Evolutionary conservation across 2,797 vertebrate species (phyloP).

Genomic region (Adrianichthys oophorus): DNA sequence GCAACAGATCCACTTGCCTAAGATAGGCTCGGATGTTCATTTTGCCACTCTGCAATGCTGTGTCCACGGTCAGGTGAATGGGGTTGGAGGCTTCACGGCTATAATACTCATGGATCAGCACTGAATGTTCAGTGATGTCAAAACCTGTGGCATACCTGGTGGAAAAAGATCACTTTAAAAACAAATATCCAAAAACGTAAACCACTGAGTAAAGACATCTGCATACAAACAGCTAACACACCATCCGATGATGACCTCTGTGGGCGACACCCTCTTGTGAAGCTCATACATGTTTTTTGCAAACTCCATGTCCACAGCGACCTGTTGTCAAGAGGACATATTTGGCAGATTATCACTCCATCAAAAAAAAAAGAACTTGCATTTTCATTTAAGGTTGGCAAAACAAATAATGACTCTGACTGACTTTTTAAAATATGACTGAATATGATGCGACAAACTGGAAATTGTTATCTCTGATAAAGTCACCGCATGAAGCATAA

Average conservation of each 20-base stretch:
- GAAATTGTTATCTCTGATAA: too few relatives aligned
- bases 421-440: too few relatives aligned
- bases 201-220: too few relatives aligned
- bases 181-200: neutral
- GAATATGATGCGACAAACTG: too few relatives aligned
- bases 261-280: slow-evolving; percentile 96
- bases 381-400: too few relatives aligned
- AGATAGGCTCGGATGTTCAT: slow-evolving; percentile 96
- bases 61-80: slow-evolving; percentile 92
- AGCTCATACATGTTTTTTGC: slow-evolving; percentile 99
- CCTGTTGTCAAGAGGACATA: slow-evolving; percentile 68
- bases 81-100: slow-evolving; percentile 94
- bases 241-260: slow-evolving; percentile 97
- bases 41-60: slow-evolving; percentile 88
- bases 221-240: slow-evolving; percentile 33
- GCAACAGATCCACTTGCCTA: slow-evolving; percentile 72
- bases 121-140: slow-evolving; percentile 97
- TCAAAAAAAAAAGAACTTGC: neutral
- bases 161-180: neutral
- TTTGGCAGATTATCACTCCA: neutral
- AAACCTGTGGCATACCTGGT: slow-evolving; percentile 95
- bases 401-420: too few relatives aligned
- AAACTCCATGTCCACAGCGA: slow-evolving; percentile 99
- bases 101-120: slow-evolving; percentile 97
- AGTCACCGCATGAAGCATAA: too few relatives aligned